Evolutionary conservation across 2,888 invertebrate species (phyloP).

Genomic region (Oscheius sp.): DNA sequence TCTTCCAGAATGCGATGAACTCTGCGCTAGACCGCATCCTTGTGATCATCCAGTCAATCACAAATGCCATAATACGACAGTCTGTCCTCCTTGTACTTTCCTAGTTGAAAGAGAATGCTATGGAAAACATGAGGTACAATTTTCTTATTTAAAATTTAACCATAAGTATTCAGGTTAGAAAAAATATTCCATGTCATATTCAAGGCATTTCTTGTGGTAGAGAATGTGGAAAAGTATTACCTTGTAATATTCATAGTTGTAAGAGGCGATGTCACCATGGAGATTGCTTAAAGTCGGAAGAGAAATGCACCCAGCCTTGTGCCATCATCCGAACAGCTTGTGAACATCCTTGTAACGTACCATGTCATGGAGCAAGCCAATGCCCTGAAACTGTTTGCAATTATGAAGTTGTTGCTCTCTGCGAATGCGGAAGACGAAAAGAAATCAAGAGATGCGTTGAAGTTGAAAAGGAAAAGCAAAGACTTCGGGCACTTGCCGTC

Average conservation of each 20-base stretch:
- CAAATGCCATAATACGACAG: conserved; percentile 76
- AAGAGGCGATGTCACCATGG: conserved; percentile 83
- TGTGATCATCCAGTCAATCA: conserved; percentile 55
- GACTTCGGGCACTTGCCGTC: conserved; percentile 25
- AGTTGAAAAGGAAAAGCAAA: conserved; percentile 32
- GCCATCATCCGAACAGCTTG: conserved; percentile 78
- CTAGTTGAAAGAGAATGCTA: conserved; percentile 86
- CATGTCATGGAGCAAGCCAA: conserved; percentile 80
- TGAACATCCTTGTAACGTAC: conserved; percentile 84
- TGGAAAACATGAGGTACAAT: conserved; percentile 75
- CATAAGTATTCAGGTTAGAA: conserved; percentile 82
- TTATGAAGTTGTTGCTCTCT: conserved; percentile 52
- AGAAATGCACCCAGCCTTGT: conserved; percentile 73
- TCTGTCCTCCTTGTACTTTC: conserved; percentile 86
- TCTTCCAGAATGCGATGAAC: conserved; percentile 82
- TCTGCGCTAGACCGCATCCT: conserved; percentile 84
- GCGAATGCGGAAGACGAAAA: conserved; percentile 56
- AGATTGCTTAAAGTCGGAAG: conserved; percentile 74
- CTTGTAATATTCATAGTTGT: conserved; percentile 86
- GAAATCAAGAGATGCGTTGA: conserved; percentile 47
- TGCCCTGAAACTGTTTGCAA: conserved; percentile 79
- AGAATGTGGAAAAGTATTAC: conserved; percentile 82
- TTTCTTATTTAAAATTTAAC: neutral
- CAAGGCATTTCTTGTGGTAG: conserved; percentile 78
- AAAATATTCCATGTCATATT: conserved; percentile 87